Base-by-base conservation (phyloP, 2,797 vertebrate species). In the Avahi laniger region DNA sequence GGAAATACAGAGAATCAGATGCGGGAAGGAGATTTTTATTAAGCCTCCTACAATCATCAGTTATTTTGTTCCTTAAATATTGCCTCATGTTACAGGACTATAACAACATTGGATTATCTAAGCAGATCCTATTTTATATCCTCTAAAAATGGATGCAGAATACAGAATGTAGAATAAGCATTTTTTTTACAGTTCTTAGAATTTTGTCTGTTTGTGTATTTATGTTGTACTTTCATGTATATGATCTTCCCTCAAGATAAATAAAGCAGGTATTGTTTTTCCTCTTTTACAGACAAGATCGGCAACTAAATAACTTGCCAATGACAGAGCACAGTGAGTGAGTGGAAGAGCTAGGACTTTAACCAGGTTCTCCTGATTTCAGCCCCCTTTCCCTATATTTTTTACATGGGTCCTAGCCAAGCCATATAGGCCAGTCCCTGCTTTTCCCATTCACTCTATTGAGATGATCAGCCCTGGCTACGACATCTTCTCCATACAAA, bases 151-250 rank as follows among this genome's bases (percentile, higher is more conserved):
- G 94, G 93, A 92, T 18, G 67, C 63, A 87, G 89, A 85, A 94
- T 93, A 86, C 83, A 95, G 50, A 94, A 59, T 91, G 89, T 84
- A 70, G 95, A n/a, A 41, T 41, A 91, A 97, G 83, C 72, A 9
- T 22, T 41, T 89, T 93, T 97, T 95, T 95, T 97, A 93, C 33
- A 90, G 86, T 96, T 94, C 89, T 79, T 95, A 87, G 93, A 88
- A 94, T 70, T 94, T 46, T 86, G 69, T 85, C 85, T 96, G 4
- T 90, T 84, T 96, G 91, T 46, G 4, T 83, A 83, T 41, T 97
- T 83, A 61, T 84, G 61, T 35, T 54, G 20, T 79, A 52, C 93
- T 96, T 97, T 97, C 72, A 82, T 76, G 35, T 46, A 13, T 87
- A 85, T 93, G 24, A 22, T 96, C 83, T 84, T 84, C 54, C 65